phyloP scores from a whole-genome alignment of 2,888 invertebrate genomes.

The Boloria euphrosyne region DNA sequence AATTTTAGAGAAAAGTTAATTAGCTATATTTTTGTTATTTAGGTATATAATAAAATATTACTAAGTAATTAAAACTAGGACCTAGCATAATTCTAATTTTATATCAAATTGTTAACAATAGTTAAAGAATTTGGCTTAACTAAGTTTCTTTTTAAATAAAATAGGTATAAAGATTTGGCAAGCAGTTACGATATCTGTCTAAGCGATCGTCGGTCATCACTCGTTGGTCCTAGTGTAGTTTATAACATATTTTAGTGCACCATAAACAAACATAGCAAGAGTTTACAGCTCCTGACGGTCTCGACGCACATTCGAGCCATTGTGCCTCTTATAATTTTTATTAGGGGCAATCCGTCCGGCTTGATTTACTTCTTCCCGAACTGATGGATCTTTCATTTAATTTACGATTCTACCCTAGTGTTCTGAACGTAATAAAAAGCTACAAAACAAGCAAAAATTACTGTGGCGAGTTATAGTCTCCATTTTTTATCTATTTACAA shows the following conservation, averaged over 20 bases:
- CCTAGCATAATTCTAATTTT: no score
- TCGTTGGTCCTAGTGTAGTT: conserved; percentile 37
- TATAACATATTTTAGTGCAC: conserved; percentile 82
- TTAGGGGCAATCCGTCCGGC: conserved; percentile 81
- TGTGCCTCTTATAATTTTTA: conserved; percentile 83
- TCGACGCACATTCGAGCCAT: conserved; percentile 76
- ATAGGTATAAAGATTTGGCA: background rate
- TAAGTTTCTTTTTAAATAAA: background rate
- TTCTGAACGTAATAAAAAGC: conserved; percentile 74
- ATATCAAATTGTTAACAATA: background rate
- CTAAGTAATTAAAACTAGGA: no score
- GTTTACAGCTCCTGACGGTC: conserved; percentile 79
- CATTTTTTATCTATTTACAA: conserved; percentile 19
- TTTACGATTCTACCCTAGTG: conserved; percentile 78
- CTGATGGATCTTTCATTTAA: conserved; percentile 81
- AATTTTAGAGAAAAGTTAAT: no score
- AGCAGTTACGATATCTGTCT: background rate
- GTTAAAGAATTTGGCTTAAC: background rate
- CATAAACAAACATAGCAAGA: conserved; percentile 81
- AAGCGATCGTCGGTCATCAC: conserved; percentile 6
- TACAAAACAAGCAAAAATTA: conserved; percentile 78
- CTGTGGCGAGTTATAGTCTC: conserved; percentile 30
- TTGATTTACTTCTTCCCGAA: conserved; percentile 82
- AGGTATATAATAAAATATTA: no score
- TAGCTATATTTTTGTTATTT: no score